A percentile compares a stretch with the other conserved stretches of the same genome.
These are phyloP conservation scores for Callimico goeldii DNA, from an alignment of 2,797 vertebrate genomes.

Conservation along the genomic window DNA sequence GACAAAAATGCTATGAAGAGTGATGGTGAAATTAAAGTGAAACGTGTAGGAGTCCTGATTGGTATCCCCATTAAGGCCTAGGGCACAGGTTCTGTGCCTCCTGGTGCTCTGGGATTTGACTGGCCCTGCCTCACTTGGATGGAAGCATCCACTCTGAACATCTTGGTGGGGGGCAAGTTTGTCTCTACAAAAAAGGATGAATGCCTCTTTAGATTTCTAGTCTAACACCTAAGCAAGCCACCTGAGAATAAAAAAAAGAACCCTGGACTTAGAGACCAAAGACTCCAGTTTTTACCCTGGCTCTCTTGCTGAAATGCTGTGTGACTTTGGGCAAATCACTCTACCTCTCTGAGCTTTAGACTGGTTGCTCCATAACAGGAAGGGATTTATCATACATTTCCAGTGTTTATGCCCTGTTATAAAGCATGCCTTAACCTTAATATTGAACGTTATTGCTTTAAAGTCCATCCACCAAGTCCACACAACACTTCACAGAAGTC, in stretches of 20 bases:
- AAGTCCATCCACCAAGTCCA: neutral
- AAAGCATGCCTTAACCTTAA: neutral
- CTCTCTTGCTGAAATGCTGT: slow-evolving; percentile 80
- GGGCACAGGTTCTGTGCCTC: neutral
- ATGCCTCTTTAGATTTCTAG: neutral
- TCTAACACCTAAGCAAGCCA: neutral
- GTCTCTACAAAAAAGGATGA: neutral
- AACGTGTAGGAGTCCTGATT: accelerated
- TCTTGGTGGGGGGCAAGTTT: neutral
- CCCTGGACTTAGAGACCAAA: slow-evolving; percentile 47
- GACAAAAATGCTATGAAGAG: neutral
- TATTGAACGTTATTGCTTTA: neutral
- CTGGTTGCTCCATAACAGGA: slow-evolving; percentile 1
- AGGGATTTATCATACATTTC: neutral
- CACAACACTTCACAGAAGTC: neutral
- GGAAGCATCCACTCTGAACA: neutral
- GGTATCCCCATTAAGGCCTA: neutral
- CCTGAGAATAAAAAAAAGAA: neutral
- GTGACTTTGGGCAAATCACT: neutral
- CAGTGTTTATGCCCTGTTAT: neutral
- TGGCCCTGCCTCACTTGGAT: slow-evolving; percentile 60
- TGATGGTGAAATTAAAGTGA: neutral
- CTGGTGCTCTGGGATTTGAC: slow-evolving; percentile 54
- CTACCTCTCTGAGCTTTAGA: neutral
- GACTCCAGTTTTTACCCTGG: slow-evolving; percentile 74